Evolutionary conservation across 2,888 invertebrate species (phyloP).

Genomic region (Julus scandinavius): DNA sequence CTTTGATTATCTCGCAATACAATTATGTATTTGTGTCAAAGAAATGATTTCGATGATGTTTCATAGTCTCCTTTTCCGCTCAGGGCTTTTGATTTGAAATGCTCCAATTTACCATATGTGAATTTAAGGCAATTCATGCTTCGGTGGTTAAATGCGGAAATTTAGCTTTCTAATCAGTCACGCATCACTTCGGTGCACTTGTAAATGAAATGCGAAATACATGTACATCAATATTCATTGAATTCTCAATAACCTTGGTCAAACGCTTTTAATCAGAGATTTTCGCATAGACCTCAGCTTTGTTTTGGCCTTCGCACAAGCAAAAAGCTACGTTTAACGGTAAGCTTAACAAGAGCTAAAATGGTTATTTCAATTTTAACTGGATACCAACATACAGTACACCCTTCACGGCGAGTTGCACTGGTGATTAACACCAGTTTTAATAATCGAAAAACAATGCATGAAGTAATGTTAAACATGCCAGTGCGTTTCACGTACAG

Average conservation of each 20-base stretch:
- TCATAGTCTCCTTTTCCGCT: not conserved
- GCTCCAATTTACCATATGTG: not conserved
- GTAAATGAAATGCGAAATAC: not conserved
- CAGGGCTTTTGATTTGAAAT: not conserved
- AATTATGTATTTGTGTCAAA: slow-evolving; percentile 43
- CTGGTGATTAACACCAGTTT: not conserved
- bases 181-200: not conserved
- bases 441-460: too few species aligned
- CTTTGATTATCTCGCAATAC: slow-evolving; percentile 12
- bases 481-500: too few species aligned
- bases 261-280: not conserved
- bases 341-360: not conserved
- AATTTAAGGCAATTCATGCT: not conserved
- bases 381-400: not conserved
- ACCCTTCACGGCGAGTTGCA: not conserved
- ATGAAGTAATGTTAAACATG: too few species aligned
- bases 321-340: not conserved
- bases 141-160: not conserved
- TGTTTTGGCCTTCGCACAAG: not conserved
- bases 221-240: slow-evolving; percentile 23
- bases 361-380: not conserved
- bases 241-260: not conserved
- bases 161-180: not conserved
- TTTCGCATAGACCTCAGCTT: not conserved
- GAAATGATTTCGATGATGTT: not conserved